phyloP scores from a whole-genome alignment of 1,140 invertebrate species.

The Goniozus legneri region DNA sequence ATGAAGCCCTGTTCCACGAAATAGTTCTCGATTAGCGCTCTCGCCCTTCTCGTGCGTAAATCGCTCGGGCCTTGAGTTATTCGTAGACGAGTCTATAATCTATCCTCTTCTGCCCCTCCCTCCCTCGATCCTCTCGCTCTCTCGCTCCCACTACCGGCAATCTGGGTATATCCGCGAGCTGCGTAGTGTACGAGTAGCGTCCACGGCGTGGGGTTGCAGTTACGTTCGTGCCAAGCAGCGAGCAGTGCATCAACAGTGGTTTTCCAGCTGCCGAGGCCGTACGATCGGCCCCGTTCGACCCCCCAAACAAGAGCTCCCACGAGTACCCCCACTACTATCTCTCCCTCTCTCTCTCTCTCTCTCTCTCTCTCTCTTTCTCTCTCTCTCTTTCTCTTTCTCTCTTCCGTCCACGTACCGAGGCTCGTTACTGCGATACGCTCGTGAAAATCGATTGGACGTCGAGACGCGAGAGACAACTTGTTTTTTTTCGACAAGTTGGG shows the following conservation, averaged over 20 bases:
- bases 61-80: constrained; percentile 8
- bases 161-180: too few species aligned
- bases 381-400: constrained; percentile 4
- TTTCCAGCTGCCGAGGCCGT: constrained; percentile 38
- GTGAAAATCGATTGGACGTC: too few species aligned
- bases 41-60: neutral
- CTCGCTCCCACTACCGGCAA: neutral
- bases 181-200: constrained; percentile 7
- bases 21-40: too few species aligned
- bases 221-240: constrained; percentile 27
- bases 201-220: constrained; percentile 20
- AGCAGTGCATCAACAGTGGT: constrained; percentile 38
- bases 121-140: neutral
- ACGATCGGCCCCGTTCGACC: constrained; percentile 32
- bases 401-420: too few species aligned
- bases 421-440: constrained; percentile 3
- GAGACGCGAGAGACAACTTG: neutral
- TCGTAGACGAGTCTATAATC: constrained; percentile 4
- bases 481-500: neutral
- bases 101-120: constrained; percentile 2
- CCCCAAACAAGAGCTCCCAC: too few species aligned
- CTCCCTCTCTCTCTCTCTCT: constrained; percentile 5
- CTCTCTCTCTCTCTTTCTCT: neutral
- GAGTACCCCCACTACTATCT: neutral
- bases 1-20: too few species aligned